Base-by-base conservation (phyloP, 2,797 vertebrate genomes). In the Erethizon dorsatum region DNA sequence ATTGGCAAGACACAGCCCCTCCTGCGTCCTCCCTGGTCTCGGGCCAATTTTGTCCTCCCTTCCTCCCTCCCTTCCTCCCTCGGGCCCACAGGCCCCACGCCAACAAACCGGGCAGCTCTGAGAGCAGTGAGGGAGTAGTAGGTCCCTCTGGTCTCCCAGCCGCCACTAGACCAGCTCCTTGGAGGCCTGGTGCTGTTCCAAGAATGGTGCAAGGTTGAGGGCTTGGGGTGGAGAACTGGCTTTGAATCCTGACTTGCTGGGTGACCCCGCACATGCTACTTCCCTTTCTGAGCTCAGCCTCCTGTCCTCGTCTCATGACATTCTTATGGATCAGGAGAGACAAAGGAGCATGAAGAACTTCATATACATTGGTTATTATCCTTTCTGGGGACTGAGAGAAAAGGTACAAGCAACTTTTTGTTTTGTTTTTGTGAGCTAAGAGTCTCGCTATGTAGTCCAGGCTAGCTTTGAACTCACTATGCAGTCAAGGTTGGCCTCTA, bases 1-100 rank as follows among this genome's bases (percentile, higher is more conserved):
- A 98, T 98, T 97, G 97, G 96, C 90, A 95, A 41, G 93, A 97
- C 20, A 78, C 90, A 82, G 47, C 57, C 96, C 75, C 95, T 90
- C 6, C 20, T 77, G 83, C 24, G 1, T 88, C 65, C 4, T 89
- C 15, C 13, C 52, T 90, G 94, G 94, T 83, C 93, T 93, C 47
- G 2, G 52, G 92, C 93, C 95, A 95, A 2, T 90, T 65, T 41
- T 94, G 84, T 4, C 86, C 45, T 1, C n/a, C 78, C 31, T 79
- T 20, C 26, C 80, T 26, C 14, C 15, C 33, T 67, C 65, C n/a
- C 28, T 33, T 14, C 87, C 31, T 79, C 31, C 24, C 85, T 31
- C 15, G 1, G 4, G 63, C 0, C 22, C 79, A n/a, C n/a, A 28
- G 45, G 0, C 37, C 63, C 52, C 56, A 11, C 12, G 56, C 45